Conservation (phyloP, 2,888 invertebrate species). For the Liopterus haemorrhoidalis region DNA sequence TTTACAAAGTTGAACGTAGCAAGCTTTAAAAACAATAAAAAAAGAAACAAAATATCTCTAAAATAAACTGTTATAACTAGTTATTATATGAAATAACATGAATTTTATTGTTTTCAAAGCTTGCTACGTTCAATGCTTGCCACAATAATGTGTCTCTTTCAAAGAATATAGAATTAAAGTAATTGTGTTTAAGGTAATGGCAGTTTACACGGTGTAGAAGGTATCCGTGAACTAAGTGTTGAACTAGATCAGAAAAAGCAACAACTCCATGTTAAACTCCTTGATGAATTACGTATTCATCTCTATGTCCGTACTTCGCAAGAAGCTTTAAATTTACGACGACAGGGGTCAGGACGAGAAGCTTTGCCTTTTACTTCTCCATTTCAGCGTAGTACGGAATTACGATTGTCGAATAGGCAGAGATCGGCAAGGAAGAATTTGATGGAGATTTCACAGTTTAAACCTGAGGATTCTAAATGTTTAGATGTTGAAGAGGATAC, state of each 20-base stretch:
- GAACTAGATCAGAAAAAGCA: conserved; percentile 67
- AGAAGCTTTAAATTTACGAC: conserved; percentile 47
- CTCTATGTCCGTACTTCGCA: conserved; percentile 54
- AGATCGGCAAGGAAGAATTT: conserved; percentile 52
- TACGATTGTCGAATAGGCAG: conserved; percentile 53
- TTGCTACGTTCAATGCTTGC: too few relatives aligned
- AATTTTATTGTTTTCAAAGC: too few relatives aligned
- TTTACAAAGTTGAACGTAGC: too few relatives aligned
- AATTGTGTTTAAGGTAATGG: too few relatives aligned
- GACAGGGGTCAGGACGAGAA: conserved; percentile 57
- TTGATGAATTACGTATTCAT: conserved; percentile 66
- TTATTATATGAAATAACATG: too few relatives aligned
- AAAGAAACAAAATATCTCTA: too few relatives aligned
- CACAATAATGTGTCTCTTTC: too few relatives aligned
- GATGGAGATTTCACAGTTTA: conserved; percentile 42
- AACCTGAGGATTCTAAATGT: conserved; percentile 34
- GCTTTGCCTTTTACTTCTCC: conserved; percentile 46
- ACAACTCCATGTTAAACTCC: conserved; percentile 61
- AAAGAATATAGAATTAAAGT: too few relatives aligned
- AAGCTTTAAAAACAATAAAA: too few relatives aligned
- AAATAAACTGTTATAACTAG: too few relatives aligned
- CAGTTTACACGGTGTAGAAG: conserved; percentile 74
- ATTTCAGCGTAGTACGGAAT: conserved; percentile 54
- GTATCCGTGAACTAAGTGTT: conserved; percentile 68
- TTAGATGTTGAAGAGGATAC: conserved; percentile 54